Conservation (phyloP, 2,797 vertebrate genomes). For the Apogon talboti region DNA sequence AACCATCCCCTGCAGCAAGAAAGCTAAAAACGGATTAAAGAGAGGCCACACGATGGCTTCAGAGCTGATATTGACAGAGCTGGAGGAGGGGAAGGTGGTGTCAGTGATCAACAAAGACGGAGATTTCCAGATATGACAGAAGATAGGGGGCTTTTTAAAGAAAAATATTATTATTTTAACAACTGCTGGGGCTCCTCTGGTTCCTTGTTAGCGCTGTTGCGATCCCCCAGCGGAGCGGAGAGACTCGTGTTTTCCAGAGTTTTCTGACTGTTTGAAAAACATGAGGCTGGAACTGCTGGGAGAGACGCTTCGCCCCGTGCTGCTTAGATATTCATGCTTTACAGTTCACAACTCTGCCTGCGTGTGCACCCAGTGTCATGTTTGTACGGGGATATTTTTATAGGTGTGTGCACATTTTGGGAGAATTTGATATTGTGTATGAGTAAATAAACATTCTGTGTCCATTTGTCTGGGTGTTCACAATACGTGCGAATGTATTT, state of each 20-base stretch:
- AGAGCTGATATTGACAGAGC: not conserved
- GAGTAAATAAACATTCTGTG: not conserved
- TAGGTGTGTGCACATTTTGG: constrained; percentile 5
- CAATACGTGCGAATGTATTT: not conserved
- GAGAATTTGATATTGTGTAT: constrained; percentile 8
- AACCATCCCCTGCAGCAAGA: not conserved
- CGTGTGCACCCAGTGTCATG: constrained; percentile 28
- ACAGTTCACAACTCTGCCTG: constrained; percentile 43
- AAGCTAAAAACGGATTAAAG: constrained; percentile 1
- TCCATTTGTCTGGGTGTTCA: not conserved
- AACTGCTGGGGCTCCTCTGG: constrained; percentile 36
- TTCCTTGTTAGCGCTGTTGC: constrained; percentile 58
- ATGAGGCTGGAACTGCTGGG: constrained; percentile 54
- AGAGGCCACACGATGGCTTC: not conserved
- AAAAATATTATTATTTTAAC: constrained; percentile 18
- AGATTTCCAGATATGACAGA: constrained; percentile 1
- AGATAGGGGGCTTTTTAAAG: constrained; percentile 13
- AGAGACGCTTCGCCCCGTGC: constrained; percentile 37
- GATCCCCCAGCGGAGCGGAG: constrained; percentile 27
- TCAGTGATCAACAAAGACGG: constrained; percentile 20
- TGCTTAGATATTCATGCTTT: constrained; percentile 57
- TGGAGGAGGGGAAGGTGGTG: not conserved
- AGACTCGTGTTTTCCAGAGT: constrained; percentile 38
- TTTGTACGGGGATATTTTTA: constrained; percentile 12
- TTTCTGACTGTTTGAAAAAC: constrained; percentile 67